Base-by-base conservation (phyloP, 2,888 invertebrate genomes). In the Thera obeliscata region DNA sequence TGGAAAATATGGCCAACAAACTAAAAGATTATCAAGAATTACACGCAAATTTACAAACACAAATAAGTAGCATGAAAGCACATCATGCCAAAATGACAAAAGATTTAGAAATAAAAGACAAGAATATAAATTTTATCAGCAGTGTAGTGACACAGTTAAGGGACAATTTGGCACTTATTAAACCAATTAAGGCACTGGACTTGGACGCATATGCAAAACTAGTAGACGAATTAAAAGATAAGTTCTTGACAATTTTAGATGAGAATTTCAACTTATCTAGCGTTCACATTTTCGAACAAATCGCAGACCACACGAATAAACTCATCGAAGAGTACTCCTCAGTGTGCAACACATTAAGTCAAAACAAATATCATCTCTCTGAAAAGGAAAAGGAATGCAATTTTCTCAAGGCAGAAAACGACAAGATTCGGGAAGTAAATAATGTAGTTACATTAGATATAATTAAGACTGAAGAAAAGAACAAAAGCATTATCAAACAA, bases 371-470 rank as follows among this genome's bases (percentile, higher is more conserved):
- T n/a, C 81, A 87, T 67, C 73, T 92, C 5, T 75, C 73, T 54
- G 80, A 83, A 9, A 88, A 86, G 77, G 86, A 89, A 77, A 84
- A 83, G 49, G 89, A 92, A 71, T 88, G 78, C 38, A 81, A 81
- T 70, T 75, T 87, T 22, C 75, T 93, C 2, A 81, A 83, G 69
- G 73, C 72, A 22, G 84, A 90, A 74, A 92, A 90, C 67, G 86
- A 87, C 52, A 87, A 71, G 73, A 79, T 89, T 7, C 79, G 85
- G 11, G 89, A 92, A 80, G 90, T 93, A 64, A 87, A 78, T 74
- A 86, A 82, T 50, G 87, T 88, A 33, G 88, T 93, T 0, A 91
- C 90, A 5, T 70, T 89, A 61, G 89, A 92, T 65, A 83, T 93
- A 22, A 76, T 90, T 3, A 79, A 78, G 63, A 90, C 81, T 76